Conservation (phyloP, 2,113 vertebrate genomes). For the Plecotus auritus region DNA sequence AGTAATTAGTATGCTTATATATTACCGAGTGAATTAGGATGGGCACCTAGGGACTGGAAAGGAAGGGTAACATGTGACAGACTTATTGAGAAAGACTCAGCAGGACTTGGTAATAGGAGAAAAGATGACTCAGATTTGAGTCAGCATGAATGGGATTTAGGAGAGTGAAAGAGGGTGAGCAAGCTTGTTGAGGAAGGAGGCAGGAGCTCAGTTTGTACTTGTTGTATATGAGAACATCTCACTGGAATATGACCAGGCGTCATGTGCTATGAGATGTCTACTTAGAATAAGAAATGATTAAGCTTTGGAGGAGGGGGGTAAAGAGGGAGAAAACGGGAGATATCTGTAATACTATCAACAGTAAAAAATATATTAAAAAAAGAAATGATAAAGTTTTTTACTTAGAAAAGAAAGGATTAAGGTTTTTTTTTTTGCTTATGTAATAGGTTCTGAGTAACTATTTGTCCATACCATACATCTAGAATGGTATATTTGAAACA, state of each 20-base stretch:
- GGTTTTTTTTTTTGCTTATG: background rate
- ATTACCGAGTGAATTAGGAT: background rate
- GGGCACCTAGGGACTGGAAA: background rate
- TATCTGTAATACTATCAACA: too few species aligned
- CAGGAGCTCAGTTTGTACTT: background rate
- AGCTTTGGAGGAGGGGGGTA: too few species aligned
- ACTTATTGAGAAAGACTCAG: background rate
- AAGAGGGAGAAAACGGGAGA: too few species aligned
- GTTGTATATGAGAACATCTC: background rate
- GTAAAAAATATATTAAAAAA: too few species aligned
- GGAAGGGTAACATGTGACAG: background rate
- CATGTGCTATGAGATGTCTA: background rate
- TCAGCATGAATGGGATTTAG: background rate
- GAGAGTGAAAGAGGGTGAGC: background rate
- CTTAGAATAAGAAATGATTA: background rate
- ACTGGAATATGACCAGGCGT: background rate
- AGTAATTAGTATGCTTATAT: background rate
- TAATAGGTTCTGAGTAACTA: background rate
- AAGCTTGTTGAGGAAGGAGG: background rate
- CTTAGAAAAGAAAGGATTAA: background rate
- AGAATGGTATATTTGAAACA: background rate
- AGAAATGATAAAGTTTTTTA: background rate
- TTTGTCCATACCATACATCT: background rate
- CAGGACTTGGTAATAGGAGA: background rate
- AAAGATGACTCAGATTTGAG: background rate